Evolutionary conservation across 1,140 invertebrate species (phyloP).

Genomic region (Aphelinus certus): DNA sequence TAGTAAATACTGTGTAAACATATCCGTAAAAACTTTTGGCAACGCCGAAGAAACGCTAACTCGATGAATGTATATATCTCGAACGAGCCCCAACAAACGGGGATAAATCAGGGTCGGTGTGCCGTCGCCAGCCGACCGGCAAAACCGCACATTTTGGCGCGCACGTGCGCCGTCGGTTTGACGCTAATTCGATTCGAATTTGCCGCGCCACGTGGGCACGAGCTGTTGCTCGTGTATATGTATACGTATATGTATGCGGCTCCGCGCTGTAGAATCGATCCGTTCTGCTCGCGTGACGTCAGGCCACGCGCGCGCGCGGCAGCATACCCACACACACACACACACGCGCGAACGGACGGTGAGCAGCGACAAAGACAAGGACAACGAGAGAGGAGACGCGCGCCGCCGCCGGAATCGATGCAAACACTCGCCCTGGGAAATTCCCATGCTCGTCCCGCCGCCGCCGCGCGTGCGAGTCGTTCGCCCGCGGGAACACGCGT

Average conservation of each 20-base stretch:
- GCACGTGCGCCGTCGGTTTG: not conserved
- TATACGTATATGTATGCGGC: not conserved
- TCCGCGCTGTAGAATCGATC: conserved; percentile 12
- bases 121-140: too few species aligned
- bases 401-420: conserved; percentile 17
- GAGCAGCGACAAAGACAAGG: not conserved
- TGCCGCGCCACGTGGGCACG: conserved; percentile 3
- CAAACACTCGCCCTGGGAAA: conserved; percentile 3
- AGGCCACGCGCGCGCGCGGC: not conserved
- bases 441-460: not conserved
- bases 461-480: too few species aligned
- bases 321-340: not conserved
- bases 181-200: conserved; percentile 21
- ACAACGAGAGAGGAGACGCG: not conserved
- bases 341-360: not conserved
- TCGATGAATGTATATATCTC: too few species aligned
- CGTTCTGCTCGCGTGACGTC: conserved; percentile 19
- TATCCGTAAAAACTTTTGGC: too few species aligned
- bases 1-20: too few species aligned
- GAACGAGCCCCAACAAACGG: too few species aligned
- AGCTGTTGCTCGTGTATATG: not conserved
- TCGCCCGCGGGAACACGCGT: conserved; percentile 4
- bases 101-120: too few species aligned
- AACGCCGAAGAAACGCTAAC: too few species aligned
- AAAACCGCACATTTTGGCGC: not conserved